Percentiles rank a stretch among this genome's conserved stretches.
These are phyloP conservation scores for Steinernema feltiae DNA, from an alignment of 1,140 invertebrate genomes.

Conservation along the genomic window DNA sequence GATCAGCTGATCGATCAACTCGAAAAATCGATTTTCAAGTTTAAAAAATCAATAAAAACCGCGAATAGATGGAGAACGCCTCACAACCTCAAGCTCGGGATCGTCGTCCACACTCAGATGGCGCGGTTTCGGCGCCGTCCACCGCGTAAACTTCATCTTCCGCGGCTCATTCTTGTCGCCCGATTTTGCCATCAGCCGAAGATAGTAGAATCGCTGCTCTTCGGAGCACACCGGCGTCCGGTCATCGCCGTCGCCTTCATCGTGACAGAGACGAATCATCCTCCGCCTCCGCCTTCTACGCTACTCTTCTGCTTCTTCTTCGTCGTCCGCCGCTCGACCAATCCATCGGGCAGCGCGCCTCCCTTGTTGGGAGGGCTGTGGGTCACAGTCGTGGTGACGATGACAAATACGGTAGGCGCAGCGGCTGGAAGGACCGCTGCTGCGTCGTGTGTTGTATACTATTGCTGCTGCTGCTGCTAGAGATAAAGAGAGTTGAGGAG, in stretches of 20 bases:
- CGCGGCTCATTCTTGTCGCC: constrained; percentile 52
- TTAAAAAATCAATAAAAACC: not conserved
- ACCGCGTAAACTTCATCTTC: constrained; percentile 56
- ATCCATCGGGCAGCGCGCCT: constrained; percentile 1
- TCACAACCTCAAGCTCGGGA: constrained; percentile 39
- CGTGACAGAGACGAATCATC: constrained; percentile 35
- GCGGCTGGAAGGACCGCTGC: not conserved
- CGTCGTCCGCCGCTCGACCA: not conserved
- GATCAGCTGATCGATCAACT: no score
- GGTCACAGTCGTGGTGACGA: not conserved
- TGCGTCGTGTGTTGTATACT: no score
- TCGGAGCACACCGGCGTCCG: constrained; percentile 32
- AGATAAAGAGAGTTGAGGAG: no score
- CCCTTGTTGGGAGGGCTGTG: not conserved
- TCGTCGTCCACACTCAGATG: constrained; percentile 45
- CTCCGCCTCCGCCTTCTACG: not conserved
- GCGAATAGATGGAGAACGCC: not conserved
- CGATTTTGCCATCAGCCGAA: constrained; percentile 56
- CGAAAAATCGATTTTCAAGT: no score
- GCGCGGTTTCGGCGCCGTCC: constrained; percentile 34
- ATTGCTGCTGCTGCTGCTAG: no score
- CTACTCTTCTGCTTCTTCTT: not conserved
- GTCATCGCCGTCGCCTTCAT: constrained; percentile 25
- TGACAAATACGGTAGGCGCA: not conserved
- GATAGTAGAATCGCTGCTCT: constrained; percentile 55